Percentiles rank a stretch among this genome's conserved stretches.
Conservation (phyloP, 2,797 vertebrate genomes). For the Oophaga sylvatica region DNA sequence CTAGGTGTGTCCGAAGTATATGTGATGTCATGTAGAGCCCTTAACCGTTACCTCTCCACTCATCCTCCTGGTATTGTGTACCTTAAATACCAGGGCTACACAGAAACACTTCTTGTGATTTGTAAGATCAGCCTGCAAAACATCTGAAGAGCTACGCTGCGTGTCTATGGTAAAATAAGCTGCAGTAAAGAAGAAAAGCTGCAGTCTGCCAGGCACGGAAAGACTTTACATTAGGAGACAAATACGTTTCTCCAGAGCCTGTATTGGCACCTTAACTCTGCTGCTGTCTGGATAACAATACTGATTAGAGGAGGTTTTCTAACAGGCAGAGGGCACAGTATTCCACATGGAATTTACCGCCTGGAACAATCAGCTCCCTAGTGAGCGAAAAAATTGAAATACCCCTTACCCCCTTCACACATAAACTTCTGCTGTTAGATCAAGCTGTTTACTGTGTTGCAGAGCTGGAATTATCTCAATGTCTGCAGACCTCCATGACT, state of each 20-base stretch:
- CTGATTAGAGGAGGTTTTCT: constrained; percentile 25
- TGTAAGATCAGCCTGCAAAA: constrained; percentile 4
- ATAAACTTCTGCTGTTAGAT: constrained; percentile 13
- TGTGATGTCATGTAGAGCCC: no score
- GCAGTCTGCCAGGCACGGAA: constrained; percentile 14
- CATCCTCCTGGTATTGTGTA: no score
- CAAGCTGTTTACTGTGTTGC: constrained; percentile 9
- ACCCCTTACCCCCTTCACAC: background rate
- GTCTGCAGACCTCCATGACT: constrained; percentile 6
- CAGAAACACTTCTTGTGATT: background rate
- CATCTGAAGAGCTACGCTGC: constrained; percentile 1
- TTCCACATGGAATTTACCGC: constrained; percentile 2
- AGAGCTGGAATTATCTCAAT: constrained; percentile 21
- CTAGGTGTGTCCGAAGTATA: no score
- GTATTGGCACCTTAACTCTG: constrained; percentile 2
- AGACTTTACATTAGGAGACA: constrained; percentile 23
- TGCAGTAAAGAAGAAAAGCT: constrained; percentile 31
- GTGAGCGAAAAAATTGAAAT: constrained; percentile 30
- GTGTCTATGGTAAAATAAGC: constrained; percentile 11
- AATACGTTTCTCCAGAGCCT: constrained; percentile 14
- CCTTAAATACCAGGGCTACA: no score
- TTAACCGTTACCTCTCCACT: no score
- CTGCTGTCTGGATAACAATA: constrained; percentile 24
- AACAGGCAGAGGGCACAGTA: constrained; percentile 23
- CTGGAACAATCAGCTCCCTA: constrained; percentile 29